Base-by-base conservation (phyloP, 2,797 vertebrate species). In the Parauchenoglanis punctatus region DNA sequence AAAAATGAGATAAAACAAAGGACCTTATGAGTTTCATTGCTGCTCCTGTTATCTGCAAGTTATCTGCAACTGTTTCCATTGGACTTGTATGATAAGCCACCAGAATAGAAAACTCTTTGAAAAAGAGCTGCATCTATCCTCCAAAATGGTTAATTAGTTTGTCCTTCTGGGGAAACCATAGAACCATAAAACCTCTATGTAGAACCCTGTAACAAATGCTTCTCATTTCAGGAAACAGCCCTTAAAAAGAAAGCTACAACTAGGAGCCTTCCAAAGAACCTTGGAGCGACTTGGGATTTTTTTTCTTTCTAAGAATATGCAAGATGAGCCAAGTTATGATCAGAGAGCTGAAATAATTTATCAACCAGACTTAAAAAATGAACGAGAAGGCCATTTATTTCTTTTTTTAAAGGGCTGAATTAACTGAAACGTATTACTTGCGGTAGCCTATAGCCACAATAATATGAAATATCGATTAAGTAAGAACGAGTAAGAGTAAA, bases 261-360 rank as follows among this genome's bases (percentile, higher is more conserved):
- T 28, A 68, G 65, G 4, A 73, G 25, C 46, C n/a, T 54, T 52
- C 46, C 46, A 52, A 52, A 54, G 25, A 52, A 52, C 56, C 20
- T 17, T 81, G 15, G 35, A 81, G 58, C 35, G 44, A 81, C 18
- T 44, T 35, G 15, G 18, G 49, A 7, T 56, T n/a, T 52, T 35
- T 54, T 40, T 23, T 7, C 25, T 54, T 54, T 28, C 75, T 54
- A 52, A 78, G 28, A 31, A 78, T 78, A 18, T 78, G 49, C 20
- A 35, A 35, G 76, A 77, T 31, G 49, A 77, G 49, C 75, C n/a
- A 77, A 31, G 75, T 77, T 77, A 18, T 76, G 12, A 77, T 54
- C 49, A 77, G n/a, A 54, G 28, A 35, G 17, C 76, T 78, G 17
- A 11, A 56, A 58, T 35, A 46, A 7, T 7, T 31, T 2, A 78